Base-by-base conservation (phyloP, 1,140 invertebrate species). In the Trachymyrmex septentrionalis region DNA sequence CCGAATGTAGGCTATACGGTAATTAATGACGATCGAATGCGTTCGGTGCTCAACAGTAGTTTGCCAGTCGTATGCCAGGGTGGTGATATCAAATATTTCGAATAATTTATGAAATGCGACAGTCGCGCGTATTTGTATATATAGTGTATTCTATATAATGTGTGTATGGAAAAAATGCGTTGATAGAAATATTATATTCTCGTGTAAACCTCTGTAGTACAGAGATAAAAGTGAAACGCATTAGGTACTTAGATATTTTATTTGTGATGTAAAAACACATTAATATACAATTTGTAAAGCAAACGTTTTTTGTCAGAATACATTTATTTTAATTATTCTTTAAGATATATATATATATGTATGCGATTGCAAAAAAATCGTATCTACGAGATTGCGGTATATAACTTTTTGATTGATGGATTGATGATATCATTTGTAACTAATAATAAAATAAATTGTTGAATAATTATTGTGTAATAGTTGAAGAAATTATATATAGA, bases 21-120 rank as follows among this genome's bases (percentile, higher is more conserved):
- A n/a, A 91, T 95, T 84, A 75, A 84, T n/a, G 93, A 94, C 34
- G 90, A 92, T 76, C 89, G 91, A 57, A 92, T 95, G 76, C 86
- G 78, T 72, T 88, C 77, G 21, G 71, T 93, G 44, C 87, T 92
- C 50, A 86, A 90, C 14, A 87, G 88, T 82, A 92, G 72, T 64
- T 16, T 92, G 24, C 86, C 91, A 67, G 21, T 91, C 59, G 71
- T 78, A 27, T 90, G 84, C 24, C 69, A 88, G 44, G 87, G 69
- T 66, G 88, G 84, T 73, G 92, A 93, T 88, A 92, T 82, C 44
- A 93, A 91, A 71, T 93, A 93, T 86, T 92, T 92, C 66, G 90
- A 93, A 72, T 93, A 61, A 90, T 34, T 82, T 75, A 44, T 0
- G 16, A 34, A 21, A 50, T 14, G 21, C 21, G 12, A 16, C 34